Evolutionary conservation across 2,888 invertebrate genomes (phyloP), one percentile per base, ranked within the genome.

Genomic region (Cheilosia soror): DNA sequence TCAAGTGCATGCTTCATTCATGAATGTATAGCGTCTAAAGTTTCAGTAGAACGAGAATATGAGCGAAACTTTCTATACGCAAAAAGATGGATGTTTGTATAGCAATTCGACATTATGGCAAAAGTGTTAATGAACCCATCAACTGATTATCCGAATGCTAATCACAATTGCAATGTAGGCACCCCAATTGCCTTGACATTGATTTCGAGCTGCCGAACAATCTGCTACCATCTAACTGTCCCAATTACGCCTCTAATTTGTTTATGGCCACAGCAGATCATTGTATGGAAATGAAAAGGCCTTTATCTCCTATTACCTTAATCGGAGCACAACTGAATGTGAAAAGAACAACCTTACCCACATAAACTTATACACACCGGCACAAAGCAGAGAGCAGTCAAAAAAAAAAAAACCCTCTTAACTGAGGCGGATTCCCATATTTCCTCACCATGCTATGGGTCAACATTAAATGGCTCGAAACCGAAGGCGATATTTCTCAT

Each of bases 401-500:
- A 5, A 49, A 44, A 5, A 60, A 49, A 44, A 68, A 27, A 27
- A 60, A 29, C 66, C 25, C 71, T 68, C 60, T 80, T 69, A 72
- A 80, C 76, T 85, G 85, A 80, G 76, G 62, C 80, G 62, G 65
- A 66, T 44, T 71, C 68, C 75, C 75, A 84, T 84, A 79, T 75
- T 84, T 75, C 85, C 66, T 68, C 68, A 55, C 65, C 65, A 47
- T 69, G 58, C 68, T 63, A 76, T 85, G 76, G 85, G 85, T 85
- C 85, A 81, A 57, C 81, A 85, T 85, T 85, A 66, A 85, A 85
- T 85, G 85, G 85, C 76, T 81, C 81, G 72, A 80, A 81, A 81
- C 85, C 81, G 68, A 85, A 81, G 76, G 85, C 76, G 72, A 85
- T 85, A 85, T 80, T 85, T 85, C 80, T 85, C 85, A 81, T 85